Conservation (phyloP, 2,888 invertebrate genomes). For the Conistra vaccinii region DNA sequence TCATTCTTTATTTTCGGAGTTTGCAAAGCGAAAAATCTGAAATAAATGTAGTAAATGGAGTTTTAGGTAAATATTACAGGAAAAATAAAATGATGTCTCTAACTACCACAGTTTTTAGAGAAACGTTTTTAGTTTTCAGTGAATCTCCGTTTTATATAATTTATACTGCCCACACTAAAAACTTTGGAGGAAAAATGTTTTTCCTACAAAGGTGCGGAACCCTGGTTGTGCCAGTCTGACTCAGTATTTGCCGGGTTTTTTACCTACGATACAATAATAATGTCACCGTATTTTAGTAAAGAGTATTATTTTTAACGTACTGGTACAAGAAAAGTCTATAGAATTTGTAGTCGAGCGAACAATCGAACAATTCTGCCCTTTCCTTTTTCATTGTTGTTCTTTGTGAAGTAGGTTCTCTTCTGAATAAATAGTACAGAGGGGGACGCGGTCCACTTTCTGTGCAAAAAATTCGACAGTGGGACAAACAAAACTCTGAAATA, state of each 20-base stretch:
- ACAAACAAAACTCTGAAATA: not conserved
- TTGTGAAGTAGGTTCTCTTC: conserved; percentile 4
- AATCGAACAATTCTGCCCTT: conserved; percentile 10
- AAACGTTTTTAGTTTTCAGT: not conserved
- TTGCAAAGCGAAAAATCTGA: not conserved
- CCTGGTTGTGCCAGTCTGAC: not conserved
- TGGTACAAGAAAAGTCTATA: conserved; percentile 2
- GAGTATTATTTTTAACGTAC: conserved; percentile 5
- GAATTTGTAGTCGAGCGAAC: not conserved
- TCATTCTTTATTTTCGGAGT: not conserved
- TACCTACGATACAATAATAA: not conserved
- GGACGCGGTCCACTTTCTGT: not conserved
- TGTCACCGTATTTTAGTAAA: not conserved
- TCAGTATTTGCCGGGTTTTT: too few relatives aligned
- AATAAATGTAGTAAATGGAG: too few relatives aligned
- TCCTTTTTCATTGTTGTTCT: conserved; percentile 17
- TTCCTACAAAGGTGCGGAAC: too few relatives aligned
- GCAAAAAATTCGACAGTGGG: not conserved
- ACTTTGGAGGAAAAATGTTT: not conserved
- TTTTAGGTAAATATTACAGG: too few relatives aligned
- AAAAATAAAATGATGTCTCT: too few relatives aligned
- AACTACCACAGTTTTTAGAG: not conserved
- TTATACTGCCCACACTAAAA: too few relatives aligned
- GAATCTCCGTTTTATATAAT: too few relatives aligned
- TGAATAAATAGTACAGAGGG: not conserved